These are phyloP conservation scores for Psittacula derbiana DNA, from an alignment of 2,797 vertebrate genomes.

Conservation along the genomic window DNA sequence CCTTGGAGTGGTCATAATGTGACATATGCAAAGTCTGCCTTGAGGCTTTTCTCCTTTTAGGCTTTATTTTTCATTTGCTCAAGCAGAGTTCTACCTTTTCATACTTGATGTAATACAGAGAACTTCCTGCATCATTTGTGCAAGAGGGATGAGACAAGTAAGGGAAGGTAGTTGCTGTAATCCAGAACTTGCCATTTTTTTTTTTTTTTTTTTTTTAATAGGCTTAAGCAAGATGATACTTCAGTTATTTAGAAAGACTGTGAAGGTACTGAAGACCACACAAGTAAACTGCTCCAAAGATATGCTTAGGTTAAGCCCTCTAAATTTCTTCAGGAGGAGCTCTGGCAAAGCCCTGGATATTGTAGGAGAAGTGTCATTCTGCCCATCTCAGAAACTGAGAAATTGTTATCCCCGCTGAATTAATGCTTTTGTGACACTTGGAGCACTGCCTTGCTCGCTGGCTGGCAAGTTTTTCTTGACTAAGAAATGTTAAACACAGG, in stretches of 20 bases:
- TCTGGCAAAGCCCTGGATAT: not conserved
- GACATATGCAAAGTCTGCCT: rapidly evolving
- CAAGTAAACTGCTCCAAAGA: not conserved
- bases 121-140: not conserved
- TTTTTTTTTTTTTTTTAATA: not conserved
- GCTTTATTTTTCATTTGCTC: not conserved
- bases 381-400: not conserved
- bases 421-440: not conserved
- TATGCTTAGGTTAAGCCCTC: not conserved
- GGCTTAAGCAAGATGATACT: not conserved
- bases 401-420: not conserved
- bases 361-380: not conserved
- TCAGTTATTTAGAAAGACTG: not conserved
- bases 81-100: not conserved
- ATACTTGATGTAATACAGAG: not conserved
- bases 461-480: not conserved
- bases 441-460: not conserved
- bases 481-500: not conserved
- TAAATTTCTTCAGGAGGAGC: not conserved
- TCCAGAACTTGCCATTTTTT: not conserved
- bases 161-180: not conserved
- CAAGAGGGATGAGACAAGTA: not conserved
- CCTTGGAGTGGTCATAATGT: not conserved
- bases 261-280: not conserved
- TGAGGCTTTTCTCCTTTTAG: not conserved